Percentiles rank a stretch among this genome's conserved stretches.
These are phyloP conservation scores for human (Homo sapiens) DNA, from an alignment of 2,113 vertebrate species.

Conservation along the genomic window GRCh38 chr9:134030001-134030500, in stretches of 20 bases:
- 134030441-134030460: constrained; percentile 90
- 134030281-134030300: background rate
- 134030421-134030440: constrained; percentile 86
- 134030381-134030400: constrained; percentile 92
- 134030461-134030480: constrained; percentile 84
- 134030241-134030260: rapidly evolving
- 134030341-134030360: constrained; percentile 90
- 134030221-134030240: no score
- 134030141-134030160: background rate
- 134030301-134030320: constrained; percentile 65
- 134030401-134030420: constrained; percentile 82
- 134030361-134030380: constrained; percentile 93
- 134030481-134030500: constrained; percentile 91
- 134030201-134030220: background rate
- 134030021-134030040: no score
- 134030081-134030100: no score
- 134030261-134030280: background rate
- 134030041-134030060: no score
- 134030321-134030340: constrained; percentile 94
- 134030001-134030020: no score
- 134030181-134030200: background rate
- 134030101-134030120: no score
- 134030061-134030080: no score
- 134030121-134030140: rapidly evolving
- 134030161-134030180: background rate